Conservation (phyloP, 2,888 invertebrate genomes). For the Ophion ventricosus region DNA sequence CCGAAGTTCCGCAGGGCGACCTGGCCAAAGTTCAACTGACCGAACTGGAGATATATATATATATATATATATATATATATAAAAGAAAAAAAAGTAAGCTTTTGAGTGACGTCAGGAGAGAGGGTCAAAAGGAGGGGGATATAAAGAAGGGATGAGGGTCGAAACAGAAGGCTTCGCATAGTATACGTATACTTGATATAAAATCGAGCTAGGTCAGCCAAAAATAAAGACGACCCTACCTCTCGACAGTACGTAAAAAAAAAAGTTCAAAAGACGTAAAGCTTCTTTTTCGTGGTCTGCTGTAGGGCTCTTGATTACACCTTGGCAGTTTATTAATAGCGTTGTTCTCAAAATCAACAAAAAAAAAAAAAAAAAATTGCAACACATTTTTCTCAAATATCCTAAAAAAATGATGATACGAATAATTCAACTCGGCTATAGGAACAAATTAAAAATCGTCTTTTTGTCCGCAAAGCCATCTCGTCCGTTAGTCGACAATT, state of each 20-base stretch:
- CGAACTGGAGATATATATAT: constrained; percentile 17
- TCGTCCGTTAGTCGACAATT: too few relatives aligned
- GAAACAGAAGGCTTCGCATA: constrained; percentile 26
- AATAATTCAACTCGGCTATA: too few relatives aligned
- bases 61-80: constrained; percentile 8
- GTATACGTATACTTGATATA: neutral
- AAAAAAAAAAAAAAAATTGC: too few relatives aligned
- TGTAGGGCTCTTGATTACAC: neutral
- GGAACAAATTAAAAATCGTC: too few relatives aligned
- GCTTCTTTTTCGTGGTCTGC: constrained; percentile 1
- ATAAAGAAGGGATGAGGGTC: constrained; percentile 11
- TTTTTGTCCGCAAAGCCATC: too few relatives aligned
- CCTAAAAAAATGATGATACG: too few relatives aligned
- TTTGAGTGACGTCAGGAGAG: constrained; percentile 4
- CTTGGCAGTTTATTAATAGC: neutral
- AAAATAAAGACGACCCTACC: constrained; percentile 57
- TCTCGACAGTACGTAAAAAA: constrained; percentile 15
- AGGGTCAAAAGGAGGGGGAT: constrained; percentile 5
- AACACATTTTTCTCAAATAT: neutral
- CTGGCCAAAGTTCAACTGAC: neutral
- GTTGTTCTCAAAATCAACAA: too few relatives aligned
- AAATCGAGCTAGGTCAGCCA: constrained; percentile 45
- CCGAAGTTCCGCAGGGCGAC: constrained; percentile 6
- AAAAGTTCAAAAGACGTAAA: neutral
- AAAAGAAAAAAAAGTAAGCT: constrained; percentile 4